Percentiles rank a stretch among this genome's conserved stretches.
phyloP scores from a whole-genome alignment of 2,888 invertebrate species.

The Drepanosiphum platanoidis region DNA sequence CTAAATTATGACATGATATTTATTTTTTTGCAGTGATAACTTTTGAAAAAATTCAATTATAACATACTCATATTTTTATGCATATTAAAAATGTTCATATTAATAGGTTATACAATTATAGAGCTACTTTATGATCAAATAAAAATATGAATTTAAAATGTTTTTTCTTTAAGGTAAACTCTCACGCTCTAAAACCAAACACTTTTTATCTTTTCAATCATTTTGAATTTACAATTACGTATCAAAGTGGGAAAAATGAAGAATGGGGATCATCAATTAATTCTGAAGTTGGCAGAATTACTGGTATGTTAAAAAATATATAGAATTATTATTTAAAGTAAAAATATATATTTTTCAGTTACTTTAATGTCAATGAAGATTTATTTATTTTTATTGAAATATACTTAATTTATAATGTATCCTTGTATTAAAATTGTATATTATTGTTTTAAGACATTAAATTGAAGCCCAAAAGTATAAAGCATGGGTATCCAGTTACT shows the following conservation, averaged over 20 bases:
- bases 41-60: too few species aligned
- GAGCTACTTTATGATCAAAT: too few species aligned
- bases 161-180: slow-evolving; percentile 28
- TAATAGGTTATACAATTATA: too few species aligned
- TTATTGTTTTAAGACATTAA: slow-evolving; percentile 68
- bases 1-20: too few species aligned
- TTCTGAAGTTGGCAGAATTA: slow-evolving; percentile 87
- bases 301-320: slow-evolving; percentile 67
- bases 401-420: too few species aligned
- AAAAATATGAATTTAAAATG: too few species aligned
- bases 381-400: background rate
- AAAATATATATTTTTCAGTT: too few species aligned
- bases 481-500: slow-evolving; percentile 67
- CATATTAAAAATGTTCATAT: too few species aligned
- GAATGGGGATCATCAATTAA: slow-evolving; percentile 86
- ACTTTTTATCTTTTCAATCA: slow-evolving; percentile 96
- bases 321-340: background rate
- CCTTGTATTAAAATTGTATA: too few species aligned
- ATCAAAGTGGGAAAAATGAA: slow-evolving; percentile 87
- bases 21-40: too few species aligned
- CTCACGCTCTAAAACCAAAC: slow-evolving; percentile 68
- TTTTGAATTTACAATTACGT: slow-evolving; percentile 91
- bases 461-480: slow-evolving; percentile 70
- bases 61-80: too few species aligned
- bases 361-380: too few species aligned